Percentiles rank a stretch among this genome's conserved stretches.
These are phyloP conservation scores for Brienomyrus longianalis DNA, from an alignment of 2,113 vertebrate species.

Conservation along the genomic window DNA sequence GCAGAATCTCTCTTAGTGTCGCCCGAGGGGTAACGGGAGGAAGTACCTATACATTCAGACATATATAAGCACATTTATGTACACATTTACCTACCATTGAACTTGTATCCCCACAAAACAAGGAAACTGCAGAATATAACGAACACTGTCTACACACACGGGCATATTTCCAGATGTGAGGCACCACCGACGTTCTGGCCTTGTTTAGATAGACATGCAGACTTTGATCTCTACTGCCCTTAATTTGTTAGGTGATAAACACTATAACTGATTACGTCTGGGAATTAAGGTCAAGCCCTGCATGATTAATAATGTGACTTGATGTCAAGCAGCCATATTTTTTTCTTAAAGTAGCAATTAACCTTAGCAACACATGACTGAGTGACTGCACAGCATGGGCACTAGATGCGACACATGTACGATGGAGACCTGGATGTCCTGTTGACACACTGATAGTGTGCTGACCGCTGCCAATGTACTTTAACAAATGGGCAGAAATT, in stretches of 20 bases:
- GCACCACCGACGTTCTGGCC: not conserved
- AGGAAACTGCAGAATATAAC: not conserved
- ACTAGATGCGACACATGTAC: not conserved
- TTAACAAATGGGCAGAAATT: not conserved
- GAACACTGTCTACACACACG: not conserved
- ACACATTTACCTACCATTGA: not conserved
- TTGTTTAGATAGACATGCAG: not conserved
- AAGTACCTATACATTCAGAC: not conserved
- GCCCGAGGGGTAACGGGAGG: conserved; percentile 32
- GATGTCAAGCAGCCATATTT: not conserved
- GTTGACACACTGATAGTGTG: not conserved
- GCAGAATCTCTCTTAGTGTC: conserved; percentile 49
- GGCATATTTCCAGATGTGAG: not conserved
- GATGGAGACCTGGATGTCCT: not conserved
- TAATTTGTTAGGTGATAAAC: not conserved
- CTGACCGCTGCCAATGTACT: not conserved
- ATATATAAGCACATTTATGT: not conserved
- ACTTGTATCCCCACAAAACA: not conserved
- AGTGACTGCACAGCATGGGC: not conserved
- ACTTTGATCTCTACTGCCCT: not conserved
- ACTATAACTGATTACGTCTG: not conserved
- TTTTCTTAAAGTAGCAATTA: conserved; percentile 11
- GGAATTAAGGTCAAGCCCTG: not conserved
- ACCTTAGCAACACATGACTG: not conserved
- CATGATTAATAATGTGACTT: not conserved